Base-by-base conservation (phyloP, 2,888 invertebrate genomes). In the Drosophila stalkeri region DNA sequence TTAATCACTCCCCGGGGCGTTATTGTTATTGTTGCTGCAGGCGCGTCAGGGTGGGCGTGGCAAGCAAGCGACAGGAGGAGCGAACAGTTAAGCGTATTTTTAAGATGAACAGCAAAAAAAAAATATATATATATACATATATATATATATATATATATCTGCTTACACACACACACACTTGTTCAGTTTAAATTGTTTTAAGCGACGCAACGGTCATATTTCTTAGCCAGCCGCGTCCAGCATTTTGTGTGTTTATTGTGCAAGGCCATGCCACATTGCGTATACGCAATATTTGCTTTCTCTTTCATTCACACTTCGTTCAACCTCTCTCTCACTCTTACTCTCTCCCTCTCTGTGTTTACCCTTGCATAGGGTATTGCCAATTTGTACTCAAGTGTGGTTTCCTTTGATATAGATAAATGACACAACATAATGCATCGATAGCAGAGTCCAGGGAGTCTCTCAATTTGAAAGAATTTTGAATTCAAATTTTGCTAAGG, bases 1-100 rank as follows among this genome's bases (percentile, higher is more conserved):
- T 92, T 92, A 92, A 92, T 92, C 92, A 92, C 92, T 90, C 92
- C 90, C 92, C 67, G 68, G 90, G 88, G 92, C 72, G 77, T 78
- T 77, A 72, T 77, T 78, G 77, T 78, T 77, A 71, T 77, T 77
- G 79, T 78, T 75, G 79, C 62, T 59, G 81, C 82, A 73, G 78
- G 80, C 89, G 81, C 18, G 75, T 6, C 80, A 66, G 76, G 77
- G 4, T 78, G 71, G 51, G 31, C 52, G 82, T 80, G 77, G 75
- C 77, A 84, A 78, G 23, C 44, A n/a, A n/a, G 2, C 41, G 16
- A 8, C 46, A 46, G 23, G 76, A 20, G 18, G 35, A 6, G 6
- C 77, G 64, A 79, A 70, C 88, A 75, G 77, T 89, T 87, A 83
- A 86, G 77, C 64, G 73, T 82, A 82, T 80, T 84, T 84, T 87